Base-by-base conservation (phyloP, 2,888 invertebrate species). In the Boloria euphrosyne region DNA sequence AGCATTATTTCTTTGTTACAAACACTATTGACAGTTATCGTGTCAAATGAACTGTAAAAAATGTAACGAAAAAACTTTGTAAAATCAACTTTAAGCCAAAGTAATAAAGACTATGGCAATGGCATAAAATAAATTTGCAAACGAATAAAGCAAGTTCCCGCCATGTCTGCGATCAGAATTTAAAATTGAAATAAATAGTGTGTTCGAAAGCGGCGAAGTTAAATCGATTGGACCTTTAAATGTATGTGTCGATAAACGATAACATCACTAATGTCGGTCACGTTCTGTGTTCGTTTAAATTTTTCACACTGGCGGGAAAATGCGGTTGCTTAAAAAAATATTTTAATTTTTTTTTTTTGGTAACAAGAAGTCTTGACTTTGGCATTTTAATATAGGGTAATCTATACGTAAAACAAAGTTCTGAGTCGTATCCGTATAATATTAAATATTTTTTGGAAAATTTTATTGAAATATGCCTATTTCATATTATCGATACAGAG, bases 211-310 rank as follows among this genome's bases (percentile, higher is more conserved):
- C 86, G 86, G 87, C 84, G 79, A 80, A 87, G 89, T 89, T 89
- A 85, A 90, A 90, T 90, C 85, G 89, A 82, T 79, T 77, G 79
- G 78, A 82, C 81, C 80, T 83, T 80, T 84, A 86, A 85, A 85
- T 81, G 78, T 83, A 83, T 84, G 81, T 81, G 81, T 84, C 82
- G 83, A 80, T 82, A 81, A 80, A 77, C 77, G 80, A 75, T 59
- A 59, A 81, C 80, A 75, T 75, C 78, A 78, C 78, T 83, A 74
- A 88, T 85, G 77, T 76, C 64, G 71, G 73, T 84, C 89, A 88
- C 89, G 89, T 87, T 69, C 49, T 73, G 80, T 70, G 74, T 80
- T 76, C 77, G 80, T 83, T 84, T 82, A 85, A 83, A 84, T 85
- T 81, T 85, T 85, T 82, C 82, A 78, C 81, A 77, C 78, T 74